Evolutionary conservation across 2,888 invertebrate genomes (phyloP).

Genomic region (Spodoptera picta): DNA sequence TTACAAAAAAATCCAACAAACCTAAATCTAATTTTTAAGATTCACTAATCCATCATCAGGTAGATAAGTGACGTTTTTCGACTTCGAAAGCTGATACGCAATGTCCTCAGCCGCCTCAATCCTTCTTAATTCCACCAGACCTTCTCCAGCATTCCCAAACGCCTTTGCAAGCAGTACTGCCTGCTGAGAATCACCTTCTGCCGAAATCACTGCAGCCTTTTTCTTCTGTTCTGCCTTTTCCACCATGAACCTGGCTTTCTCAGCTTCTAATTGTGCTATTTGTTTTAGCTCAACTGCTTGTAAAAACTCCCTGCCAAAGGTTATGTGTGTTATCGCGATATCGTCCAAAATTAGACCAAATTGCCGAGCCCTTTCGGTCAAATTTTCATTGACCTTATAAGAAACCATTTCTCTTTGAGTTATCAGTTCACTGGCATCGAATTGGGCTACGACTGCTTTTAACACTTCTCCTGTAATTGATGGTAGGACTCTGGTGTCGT

Average conservation of each 20-base stretch:
- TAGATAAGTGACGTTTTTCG: slow-evolving; percentile 96
- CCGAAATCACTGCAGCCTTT: slow-evolving; percentile 94
- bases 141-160: slow-evolving; percentile 96
- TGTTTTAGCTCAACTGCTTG: slow-evolving; percentile 98
- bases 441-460: slow-evolving; percentile 98
- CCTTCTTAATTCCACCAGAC: slow-evolving; percentile 96
- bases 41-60: slow-evolving; percentile 93
- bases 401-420: slow-evolving; percentile 95
- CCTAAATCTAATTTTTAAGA: slow-evolving; percentile 41
- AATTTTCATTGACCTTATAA: slow-evolving; percentile 46
- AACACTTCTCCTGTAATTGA: slow-evolving; percentile 98
- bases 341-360: slow-evolving; percentile 53
- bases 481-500: slow-evolving; percentile 97
- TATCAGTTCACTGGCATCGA: slow-evolving; percentile 98
- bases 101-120: slow-evolving; percentile 99
- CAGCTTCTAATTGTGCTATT: slow-evolving; percentile 98
- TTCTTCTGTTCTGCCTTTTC: slow-evolving; percentile 99
- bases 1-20: too few species aligned
- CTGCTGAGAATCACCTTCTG: slow-evolving; percentile 98
- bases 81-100: slow-evolving; percentile 95
- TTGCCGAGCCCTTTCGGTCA: slow-evolving; percentile 50
- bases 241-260: slow-evolving; percentile 97
- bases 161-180: slow-evolving; percentile 95
- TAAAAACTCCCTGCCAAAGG: slow-evolving; percentile 93
- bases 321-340: slow-evolving; percentile 47